Percentiles rank a stretch among this genome's conserved stretches.
These are phyloP conservation scores for Leuciscus waleckii DNA, from an alignment of 2,797 vertebrate species.

Conservation along the genomic window DNA sequence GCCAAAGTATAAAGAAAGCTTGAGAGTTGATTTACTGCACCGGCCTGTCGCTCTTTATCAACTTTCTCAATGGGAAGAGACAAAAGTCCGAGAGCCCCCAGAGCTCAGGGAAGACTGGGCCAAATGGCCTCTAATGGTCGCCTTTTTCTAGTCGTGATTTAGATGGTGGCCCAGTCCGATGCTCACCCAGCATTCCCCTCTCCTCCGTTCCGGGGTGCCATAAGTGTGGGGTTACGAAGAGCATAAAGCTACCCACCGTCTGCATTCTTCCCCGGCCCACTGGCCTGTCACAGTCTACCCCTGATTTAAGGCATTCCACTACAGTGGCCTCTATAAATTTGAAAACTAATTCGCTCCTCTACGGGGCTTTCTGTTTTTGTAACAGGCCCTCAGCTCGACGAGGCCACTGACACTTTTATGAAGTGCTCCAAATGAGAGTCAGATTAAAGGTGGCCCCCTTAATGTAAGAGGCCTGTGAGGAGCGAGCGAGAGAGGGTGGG, in stretches of 20 bases:
- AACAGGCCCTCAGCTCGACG: conserved; percentile 89
- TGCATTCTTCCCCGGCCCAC: conserved; percentile 86
- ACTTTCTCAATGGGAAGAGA: conserved; percentile 90
- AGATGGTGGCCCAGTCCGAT: conserved; percentile 86
- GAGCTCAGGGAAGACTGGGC: conserved; percentile 86
- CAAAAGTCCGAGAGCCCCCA: conserved; percentile 90
- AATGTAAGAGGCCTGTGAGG: conserved; percentile 64
- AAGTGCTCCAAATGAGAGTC: conserved; percentile 98
- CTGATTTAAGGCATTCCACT: conserved; percentile 92
- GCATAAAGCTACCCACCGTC: conserved; percentile 85
- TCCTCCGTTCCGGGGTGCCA: conserved; percentile 85
- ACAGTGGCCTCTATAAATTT: conserved; percentile 93
- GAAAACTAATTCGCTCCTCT: conserved; percentile 92
- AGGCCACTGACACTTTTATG: conserved; percentile 95
- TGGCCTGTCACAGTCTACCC: conserved; percentile 90
- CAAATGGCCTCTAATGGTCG: conserved; percentile 91
- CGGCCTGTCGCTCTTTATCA: conserved; percentile 92
- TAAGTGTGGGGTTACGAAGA: conserved; percentile 88
- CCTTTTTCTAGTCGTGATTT: conserved; percentile 95
- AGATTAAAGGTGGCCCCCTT: conserved; percentile 88
- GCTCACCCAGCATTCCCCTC: conserved; percentile 69
- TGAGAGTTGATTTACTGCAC: conserved; percentile 90
- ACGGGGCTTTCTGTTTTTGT: conserved; percentile 91
- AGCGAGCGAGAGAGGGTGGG: conserved; percentile 60
- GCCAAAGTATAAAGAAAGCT: conserved; percentile 85